phyloP scores from a whole-genome alignment of 2,113 vertebrate species.

The Aptenodytes patagonicus region DNA sequence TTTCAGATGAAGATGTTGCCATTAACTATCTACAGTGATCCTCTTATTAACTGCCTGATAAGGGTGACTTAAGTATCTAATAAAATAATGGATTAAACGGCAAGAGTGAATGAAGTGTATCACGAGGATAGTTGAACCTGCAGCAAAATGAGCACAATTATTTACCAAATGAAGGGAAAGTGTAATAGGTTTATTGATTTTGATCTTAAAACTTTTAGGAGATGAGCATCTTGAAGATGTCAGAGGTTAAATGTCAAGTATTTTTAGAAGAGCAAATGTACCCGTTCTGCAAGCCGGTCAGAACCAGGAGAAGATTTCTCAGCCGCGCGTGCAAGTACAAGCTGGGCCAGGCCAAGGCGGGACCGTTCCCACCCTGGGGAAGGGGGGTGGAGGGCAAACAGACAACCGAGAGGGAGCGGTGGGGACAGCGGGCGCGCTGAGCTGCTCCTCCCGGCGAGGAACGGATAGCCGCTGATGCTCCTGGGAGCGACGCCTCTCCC shows the following conservation, averaged over 20 bases:
- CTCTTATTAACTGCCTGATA: not conserved
- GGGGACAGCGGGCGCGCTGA: not conserved
- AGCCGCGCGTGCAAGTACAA: not conserved
- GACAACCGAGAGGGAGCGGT: not conserved
- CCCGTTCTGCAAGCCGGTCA: fast-evolving
- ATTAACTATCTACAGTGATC: not conserved
- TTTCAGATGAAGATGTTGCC: not conserved
- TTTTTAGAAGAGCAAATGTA: not conserved
- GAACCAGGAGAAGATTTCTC: not conserved
- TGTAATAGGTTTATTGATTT: not conserved
- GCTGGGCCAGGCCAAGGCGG: not conserved
- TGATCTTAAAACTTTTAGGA: not conserved
- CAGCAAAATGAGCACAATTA: not conserved
- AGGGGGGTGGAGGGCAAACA: not conserved
- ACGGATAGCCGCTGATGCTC: too few relatives aligned
- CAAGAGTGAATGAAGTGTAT: not conserved
- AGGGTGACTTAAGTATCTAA: not conserved
- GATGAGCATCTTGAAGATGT: not conserved
- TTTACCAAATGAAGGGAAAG: not conserved
- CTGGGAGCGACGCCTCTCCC: not conserved
- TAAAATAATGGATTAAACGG: not conserved
- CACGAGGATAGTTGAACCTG: not conserved
- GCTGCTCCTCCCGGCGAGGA: too few relatives aligned
- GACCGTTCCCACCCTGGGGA: not conserved
- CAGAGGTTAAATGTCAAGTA: too few relatives aligned